Conservation (phyloP, 2,113 vertebrate species). For the Reinhardtius hippoglossoides region DNA sequence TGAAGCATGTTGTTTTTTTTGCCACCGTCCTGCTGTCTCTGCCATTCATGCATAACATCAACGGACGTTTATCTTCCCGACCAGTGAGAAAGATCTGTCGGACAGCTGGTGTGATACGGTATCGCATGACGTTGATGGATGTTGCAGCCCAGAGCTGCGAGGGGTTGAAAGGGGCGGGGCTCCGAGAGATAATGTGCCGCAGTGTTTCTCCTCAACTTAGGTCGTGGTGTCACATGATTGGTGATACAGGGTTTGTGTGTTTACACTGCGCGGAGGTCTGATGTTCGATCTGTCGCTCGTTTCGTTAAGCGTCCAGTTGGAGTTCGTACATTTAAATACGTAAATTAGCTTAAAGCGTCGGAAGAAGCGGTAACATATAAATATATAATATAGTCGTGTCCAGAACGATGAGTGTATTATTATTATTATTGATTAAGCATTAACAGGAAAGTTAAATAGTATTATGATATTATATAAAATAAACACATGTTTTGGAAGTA, state of each 20-base stretch:
- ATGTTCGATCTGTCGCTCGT: neutral
- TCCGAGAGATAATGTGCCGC: slow-evolving; percentile 34
- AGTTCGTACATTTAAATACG: neutral
- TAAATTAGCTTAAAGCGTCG: too few relatives aligned
- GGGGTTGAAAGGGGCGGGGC: neutral
- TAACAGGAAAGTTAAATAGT: too few relatives aligned
- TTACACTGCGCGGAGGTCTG: neutral
- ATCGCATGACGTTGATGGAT: slow-evolving; percentile 40
- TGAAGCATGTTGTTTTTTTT: neutral
- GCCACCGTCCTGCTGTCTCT: slow-evolving; percentile 6
- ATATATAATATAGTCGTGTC: too few relatives aligned
- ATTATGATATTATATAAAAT: too few relatives aligned
- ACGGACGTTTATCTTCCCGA: slow-evolving; percentile 3
- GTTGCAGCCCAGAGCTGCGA: slow-evolving; percentile 17
- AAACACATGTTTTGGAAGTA: too few relatives aligned
- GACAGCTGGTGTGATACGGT: slow-evolving; percentile 32
- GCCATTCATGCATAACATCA: neutral
- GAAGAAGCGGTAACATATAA: too few relatives aligned
- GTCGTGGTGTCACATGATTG: neutral
- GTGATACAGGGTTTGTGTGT: neutral
- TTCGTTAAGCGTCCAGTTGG: neutral
- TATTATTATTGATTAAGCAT: too few relatives aligned
- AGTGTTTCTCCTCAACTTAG: slow-evolving; percentile 3
- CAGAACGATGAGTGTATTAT: too few relatives aligned
- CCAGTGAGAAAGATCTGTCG: neutral